Percentiles rank a stretch among this genome's conserved stretches.
These are phyloP conservation scores for Gulo gulo DNA, from an alignment of 2,113 vertebrate species.

Conservation along the genomic window DNA sequence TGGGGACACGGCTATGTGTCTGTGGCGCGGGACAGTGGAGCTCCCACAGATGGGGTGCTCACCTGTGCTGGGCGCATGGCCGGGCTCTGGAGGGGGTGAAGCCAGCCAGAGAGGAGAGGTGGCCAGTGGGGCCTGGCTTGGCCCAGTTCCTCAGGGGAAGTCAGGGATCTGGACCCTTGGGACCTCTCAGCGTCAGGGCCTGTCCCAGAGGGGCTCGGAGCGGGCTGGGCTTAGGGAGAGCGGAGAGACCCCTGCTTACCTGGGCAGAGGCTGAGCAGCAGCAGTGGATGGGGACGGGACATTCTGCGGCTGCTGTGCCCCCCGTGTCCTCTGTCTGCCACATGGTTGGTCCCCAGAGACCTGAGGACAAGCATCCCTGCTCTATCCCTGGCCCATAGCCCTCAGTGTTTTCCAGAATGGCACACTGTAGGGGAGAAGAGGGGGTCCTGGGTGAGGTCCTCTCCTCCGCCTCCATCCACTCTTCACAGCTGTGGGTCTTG, in stretches of 20 bases:
- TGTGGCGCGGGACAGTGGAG: rapidly evolving
- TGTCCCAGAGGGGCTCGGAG: background rate
- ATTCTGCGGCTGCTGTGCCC: background rate
- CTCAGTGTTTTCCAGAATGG: background rate
- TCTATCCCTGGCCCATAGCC: no score
- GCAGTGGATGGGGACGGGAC: rapidly evolving
- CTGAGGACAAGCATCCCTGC: background rate
- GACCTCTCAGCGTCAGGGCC: rapidly evolving
- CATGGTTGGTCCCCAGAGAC: no score
- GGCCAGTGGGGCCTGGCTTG: background rate
- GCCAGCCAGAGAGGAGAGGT: background rate
- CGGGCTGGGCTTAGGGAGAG: rapidly evolving
- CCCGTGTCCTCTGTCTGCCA: background rate
- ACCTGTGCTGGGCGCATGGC: rapidly evolving
- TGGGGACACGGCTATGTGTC: rapidly evolving
- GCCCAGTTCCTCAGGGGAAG: no score
- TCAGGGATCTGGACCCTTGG: background rate
- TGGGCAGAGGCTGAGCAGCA: background rate
- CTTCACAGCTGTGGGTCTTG: rapidly evolving
- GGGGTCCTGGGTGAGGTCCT: no score
- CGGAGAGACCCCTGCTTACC: no score
- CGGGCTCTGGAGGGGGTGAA: rapidly evolving
- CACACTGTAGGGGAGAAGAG: rapidly evolving
- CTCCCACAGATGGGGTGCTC: rapidly evolving
- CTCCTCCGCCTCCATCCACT: rapidly evolving